Base-by-base conservation (phyloP, 2,113 vertebrate genomes). In the Phycodurus eques region DNA sequence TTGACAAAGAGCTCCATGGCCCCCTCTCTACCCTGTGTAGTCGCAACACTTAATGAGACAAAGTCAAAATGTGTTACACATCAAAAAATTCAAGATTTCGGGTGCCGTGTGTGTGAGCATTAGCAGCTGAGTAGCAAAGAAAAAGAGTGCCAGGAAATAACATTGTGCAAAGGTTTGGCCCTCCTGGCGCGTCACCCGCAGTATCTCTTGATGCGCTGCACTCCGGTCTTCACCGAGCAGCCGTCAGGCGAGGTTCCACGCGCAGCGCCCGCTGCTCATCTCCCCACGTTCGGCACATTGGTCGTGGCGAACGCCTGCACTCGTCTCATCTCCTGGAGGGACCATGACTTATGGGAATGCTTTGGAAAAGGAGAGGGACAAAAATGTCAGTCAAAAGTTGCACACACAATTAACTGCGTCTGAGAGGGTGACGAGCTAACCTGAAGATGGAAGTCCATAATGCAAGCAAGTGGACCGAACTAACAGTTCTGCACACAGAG, bases 401-500 rank as follows among this genome's bases (percentile, higher is more conserved):
- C 14, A n/a, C 20, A 22, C 20, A 14, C 22, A 65, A 19, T 53
- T 33, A 66, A 66, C 0, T 46, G 11, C 11, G 3, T 35, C 11
- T 51, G n/a, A 51, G 8, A 17, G 47, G 15, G 33, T n/a, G 10
- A 71, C 59, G 51, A 33, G 66, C 93, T 92, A 75, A 96, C 95
- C 94, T 93, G 90, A 81, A 89, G 82, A 83, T 84, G 84, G 79
- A 80, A 85, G 79, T 94, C 92, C 90, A 85, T 74, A 83, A 85
- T 69, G 80, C 66, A 79, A 79, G 75, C 78, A 69, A 60, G 42
- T 71, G n/a, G 78, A 77, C 73, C 73, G 69, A 89, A 90, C 89
- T 96, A 96, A 92, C 94, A 96, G 90, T 94, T 94, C 95, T 96
- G 91, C 27, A 63, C 15, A 89, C 15, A 66, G 51, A 83, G 63